Evolutionary conservation across 1,140 invertebrate species (phyloP).

Genomic region (Acromyrmex charruanus): DNA sequence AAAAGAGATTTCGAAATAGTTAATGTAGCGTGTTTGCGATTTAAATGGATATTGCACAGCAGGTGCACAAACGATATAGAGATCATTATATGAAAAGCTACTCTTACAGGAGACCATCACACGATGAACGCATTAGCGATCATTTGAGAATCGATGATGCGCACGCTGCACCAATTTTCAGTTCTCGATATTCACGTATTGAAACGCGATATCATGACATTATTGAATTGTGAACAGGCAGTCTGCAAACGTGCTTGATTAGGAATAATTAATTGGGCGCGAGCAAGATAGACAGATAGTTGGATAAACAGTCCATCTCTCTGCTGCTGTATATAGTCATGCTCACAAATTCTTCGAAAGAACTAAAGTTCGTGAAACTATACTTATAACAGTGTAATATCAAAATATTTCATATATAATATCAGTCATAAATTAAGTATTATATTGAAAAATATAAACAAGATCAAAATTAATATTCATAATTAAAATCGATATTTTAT

Average conservation of each 20-base stretch:
- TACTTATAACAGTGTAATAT: background rate
- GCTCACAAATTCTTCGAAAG: constrained; percentile 11
- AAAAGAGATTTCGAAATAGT: background rate
- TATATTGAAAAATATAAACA: background rate
- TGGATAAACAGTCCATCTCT: constrained; percentile 40
- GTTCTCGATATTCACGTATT: constrained; percentile 47
- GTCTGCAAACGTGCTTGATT: constrained; percentile 55
- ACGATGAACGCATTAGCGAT: constrained; percentile 30
- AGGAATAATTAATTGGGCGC: constrained; percentile 56
- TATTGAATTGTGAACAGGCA: constrained; percentile 45
- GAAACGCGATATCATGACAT: constrained; percentile 47
- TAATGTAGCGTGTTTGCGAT: background rate
- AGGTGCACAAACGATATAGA: background rate
- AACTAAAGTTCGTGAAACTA: background rate
- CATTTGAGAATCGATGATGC: constrained; percentile 24
- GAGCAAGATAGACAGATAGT: constrained; percentile 44
- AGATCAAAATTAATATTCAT: background rate
- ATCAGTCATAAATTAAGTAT: background rate
- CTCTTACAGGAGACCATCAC: background rate
- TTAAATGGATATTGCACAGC: background rate
- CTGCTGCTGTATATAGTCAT: background rate
- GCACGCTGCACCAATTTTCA: constrained; percentile 9
- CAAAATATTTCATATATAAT: background rate
- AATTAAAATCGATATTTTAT: background rate
- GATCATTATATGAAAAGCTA: background rate